Evolutionary conservation across 2,797 vertebrate species (phyloP), one percentile per base, ranked within the genome.

Genomic region (Hypotaenidia philippensis): DNA sequence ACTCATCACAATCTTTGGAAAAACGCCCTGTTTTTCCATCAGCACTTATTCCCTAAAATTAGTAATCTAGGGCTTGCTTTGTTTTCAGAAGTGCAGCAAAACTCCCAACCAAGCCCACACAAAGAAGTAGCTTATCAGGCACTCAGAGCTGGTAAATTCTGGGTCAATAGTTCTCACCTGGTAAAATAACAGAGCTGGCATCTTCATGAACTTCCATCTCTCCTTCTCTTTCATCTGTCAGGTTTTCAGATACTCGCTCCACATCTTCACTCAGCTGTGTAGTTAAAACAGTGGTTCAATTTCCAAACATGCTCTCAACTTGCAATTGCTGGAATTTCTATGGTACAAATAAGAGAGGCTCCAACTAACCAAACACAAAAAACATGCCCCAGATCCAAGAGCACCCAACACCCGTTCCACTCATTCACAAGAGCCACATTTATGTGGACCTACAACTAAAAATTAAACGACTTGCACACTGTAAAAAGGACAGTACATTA

Each of bases 221-320:
- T 70, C 66, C 90, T 69, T 85, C 93, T 20, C 94, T 97, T 44
- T 94, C 90, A 3, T 98, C 97, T 6, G 79, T 22, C 44, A 88
- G 95, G 95, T 96, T 96, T 97, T 83, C 97, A 88, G 97, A 90
- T 21, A 53, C 84, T 56, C 77, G 97, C 14, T 96, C 95, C 95
- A 98, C 94, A 80, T 99, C 98, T 76, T 98, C 99, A 91, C 94
- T 98, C 83, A 99, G 98, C 99, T 99, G 96, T 60, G 91, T 93
- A 94, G 70, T 96, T 91, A 97, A 96, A 96, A 83, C 94, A 97
- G 92, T 93, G 79, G 91, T 95, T 96, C 94, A 95, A 88, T 95
- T 95, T 96, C 94, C 94, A 96, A 94, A 92, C 60, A 92, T 92
- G 88, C 83, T 95, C 90, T 92, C 92, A 96, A 77, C 72, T 92